phyloP scores from a whole-genome alignment of 2,797 vertebrate species.

The Platyrinchus mystaceus region DNA sequence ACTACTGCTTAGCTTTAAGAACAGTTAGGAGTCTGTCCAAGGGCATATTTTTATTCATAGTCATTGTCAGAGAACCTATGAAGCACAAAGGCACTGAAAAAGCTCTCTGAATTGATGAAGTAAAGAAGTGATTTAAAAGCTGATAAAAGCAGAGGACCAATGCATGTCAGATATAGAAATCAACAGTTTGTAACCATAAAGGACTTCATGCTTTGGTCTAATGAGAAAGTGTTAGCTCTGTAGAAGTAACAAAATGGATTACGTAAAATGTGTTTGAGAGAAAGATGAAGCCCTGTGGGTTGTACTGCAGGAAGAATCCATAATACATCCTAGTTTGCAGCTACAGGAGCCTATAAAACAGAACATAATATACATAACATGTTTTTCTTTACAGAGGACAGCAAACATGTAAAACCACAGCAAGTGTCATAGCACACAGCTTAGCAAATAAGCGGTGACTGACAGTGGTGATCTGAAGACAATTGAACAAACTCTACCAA shows the following conservation, averaged over 20 bases:
- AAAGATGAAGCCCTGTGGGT: neutral
- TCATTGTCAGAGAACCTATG: neutral
- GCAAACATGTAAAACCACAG: neutral
- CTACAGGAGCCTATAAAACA: neutral
- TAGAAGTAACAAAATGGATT: neutral
- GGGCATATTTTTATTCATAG: conserved; percentile 45
- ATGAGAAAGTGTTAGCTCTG: neutral
- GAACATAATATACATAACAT: neutral
- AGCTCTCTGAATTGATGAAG: neutral
- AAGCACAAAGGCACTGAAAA: neutral
- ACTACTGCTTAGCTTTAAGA: conserved; percentile 27
- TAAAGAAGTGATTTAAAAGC: neutral
- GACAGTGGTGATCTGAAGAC: neutral
- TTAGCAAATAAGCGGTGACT: neutral
- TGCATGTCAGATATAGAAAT: neutral
- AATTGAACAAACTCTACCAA: neutral
- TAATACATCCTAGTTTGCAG: neutral
- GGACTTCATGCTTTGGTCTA: neutral
- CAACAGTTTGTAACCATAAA: neutral
- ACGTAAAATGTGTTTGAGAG: neutral
- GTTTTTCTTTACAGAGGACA: neutral
- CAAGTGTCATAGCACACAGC: neutral
- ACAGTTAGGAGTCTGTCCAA: conserved; percentile 13
- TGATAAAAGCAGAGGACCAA: neutral
- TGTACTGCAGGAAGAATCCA: neutral